Evolutionary conservation across 2,888 invertebrate species (phyloP).

Genomic region (Dicycla oo): DNA sequence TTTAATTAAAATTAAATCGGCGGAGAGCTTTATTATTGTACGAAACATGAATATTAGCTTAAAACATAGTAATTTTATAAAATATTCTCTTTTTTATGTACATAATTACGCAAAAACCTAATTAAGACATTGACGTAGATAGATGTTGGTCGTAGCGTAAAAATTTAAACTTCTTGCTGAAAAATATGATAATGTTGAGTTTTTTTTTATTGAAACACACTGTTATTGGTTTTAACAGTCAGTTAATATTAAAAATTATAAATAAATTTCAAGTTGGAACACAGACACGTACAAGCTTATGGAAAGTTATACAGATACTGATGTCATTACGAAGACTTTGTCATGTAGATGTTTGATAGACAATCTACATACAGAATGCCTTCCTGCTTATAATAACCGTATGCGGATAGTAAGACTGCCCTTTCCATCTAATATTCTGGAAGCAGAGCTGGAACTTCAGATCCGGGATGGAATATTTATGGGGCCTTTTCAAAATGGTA

Average conservation of each 20-base stretch:
- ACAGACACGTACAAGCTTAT: neutral
- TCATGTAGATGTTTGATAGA: conserved; percentile 15
- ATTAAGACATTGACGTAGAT: neutral
- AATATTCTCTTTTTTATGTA: neutral
- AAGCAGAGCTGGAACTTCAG: neutral
- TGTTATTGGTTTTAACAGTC: neutral
- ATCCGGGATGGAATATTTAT: conserved; percentile 1
- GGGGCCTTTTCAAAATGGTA: neutral
- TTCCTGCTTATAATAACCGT: conserved; percentile 6
- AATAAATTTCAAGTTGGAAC: neutral
- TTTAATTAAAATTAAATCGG: neutral
- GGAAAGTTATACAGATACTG: neutral
- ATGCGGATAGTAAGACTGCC: conserved; percentile 19
- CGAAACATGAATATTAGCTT: neutral
- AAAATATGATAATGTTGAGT: neutral
- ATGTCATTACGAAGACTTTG: conserved; percentile 15
- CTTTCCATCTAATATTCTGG: neutral
- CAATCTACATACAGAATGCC: conserved; percentile 10
- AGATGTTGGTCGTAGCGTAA: neutral
- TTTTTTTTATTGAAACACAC: no score
- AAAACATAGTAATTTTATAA: neutral
- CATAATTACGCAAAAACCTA: neutral
- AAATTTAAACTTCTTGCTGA: neutral
- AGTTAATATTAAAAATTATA: neutral
- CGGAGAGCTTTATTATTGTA: neutral